Evolutionary conservation across 35 echinoderm and acorn worm species (phyloP).

Genomic region (Ophiothrix spiculata): DNA sequence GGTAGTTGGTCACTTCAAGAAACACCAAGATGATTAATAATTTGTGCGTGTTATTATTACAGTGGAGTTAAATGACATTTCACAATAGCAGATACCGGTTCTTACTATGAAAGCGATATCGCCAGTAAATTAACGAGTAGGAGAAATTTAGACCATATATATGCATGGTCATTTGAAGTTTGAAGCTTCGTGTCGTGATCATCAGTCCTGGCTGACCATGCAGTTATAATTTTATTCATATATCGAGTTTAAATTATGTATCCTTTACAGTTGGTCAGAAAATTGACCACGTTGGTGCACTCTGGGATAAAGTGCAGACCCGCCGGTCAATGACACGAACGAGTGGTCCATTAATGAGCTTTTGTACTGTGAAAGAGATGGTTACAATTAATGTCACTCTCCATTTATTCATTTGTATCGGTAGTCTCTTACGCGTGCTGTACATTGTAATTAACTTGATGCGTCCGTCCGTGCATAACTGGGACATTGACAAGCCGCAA

Average conservation of each 20-base stretch:
- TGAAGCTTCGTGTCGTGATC: too few species aligned
- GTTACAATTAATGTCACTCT: conserved; percentile 13
- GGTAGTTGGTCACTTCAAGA: background rate
- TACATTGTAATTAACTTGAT: conserved; percentile 7
- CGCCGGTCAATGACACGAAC: background rate
- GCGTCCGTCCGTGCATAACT: background rate
- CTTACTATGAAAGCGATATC: conserved; percentile 1
- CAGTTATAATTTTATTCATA: too few species aligned
- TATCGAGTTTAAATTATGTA: background rate
- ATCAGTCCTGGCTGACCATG: too few species aligned
- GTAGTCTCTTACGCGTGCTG: background rate
- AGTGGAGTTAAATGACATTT: background rate
- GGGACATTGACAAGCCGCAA: background rate
- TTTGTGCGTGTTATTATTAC: conserved; percentile 6
- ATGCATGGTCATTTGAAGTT: background rate
- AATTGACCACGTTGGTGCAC: background rate
- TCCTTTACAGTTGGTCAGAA: background rate
- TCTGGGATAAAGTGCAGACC: background rate
- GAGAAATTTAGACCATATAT: background rate
- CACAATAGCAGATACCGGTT: background rate
- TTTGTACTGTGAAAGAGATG: background rate
- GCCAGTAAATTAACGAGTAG: background rate
- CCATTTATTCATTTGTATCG: conserved; percentile 9
- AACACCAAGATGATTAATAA: background rate
- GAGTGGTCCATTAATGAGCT: conserved; percentile 3